Conservation (phyloP, 1,140 invertebrate genomes). For the Chionoecetes opilio region DNA sequence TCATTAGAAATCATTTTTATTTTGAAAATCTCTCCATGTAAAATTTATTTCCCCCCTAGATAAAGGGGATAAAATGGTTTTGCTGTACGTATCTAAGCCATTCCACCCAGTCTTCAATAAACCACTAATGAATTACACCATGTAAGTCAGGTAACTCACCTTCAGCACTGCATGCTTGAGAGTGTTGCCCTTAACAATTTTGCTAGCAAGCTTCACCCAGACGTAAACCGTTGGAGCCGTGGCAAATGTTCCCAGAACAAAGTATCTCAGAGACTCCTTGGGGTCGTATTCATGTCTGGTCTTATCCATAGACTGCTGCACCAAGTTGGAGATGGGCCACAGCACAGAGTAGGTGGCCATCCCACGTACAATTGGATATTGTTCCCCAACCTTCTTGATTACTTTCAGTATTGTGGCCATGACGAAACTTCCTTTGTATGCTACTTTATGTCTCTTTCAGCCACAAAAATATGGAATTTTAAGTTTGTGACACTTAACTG, state of each 20-base stretch:
- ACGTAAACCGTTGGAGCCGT: conserved; percentile 80
- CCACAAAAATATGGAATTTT: too few relatives aligned
- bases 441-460: background rate
- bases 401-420: conserved; percentile 56
- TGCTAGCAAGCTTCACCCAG: conserved; percentile 77
- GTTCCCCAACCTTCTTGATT: conserved; percentile 53
- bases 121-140: too few relatives aligned
- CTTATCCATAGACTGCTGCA: conserved; percentile 78
- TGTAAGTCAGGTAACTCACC: conserved; percentile 60
- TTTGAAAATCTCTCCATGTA: too few relatives aligned
- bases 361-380: conserved; percentile 76
- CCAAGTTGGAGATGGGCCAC: conserved; percentile 78
- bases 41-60: too few relatives aligned
- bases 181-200: conserved; percentile 72
- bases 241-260: conserved; percentile 76
- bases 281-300: conserved; percentile 71
- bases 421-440: background rate
- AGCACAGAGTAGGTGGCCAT: conserved; percentile 78
- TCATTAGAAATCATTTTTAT: too few relatives aligned
- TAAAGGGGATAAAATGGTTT: background rate
- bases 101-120: too few relatives aligned
- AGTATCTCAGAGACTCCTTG: conserved; percentile 65
- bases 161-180: conserved; percentile 77
- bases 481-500: too few relatives aligned
- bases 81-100: background rate